Base-by-base conservation (phyloP, 2,113 vertebrate genomes). In the Corydoras maculifer region DNA sequence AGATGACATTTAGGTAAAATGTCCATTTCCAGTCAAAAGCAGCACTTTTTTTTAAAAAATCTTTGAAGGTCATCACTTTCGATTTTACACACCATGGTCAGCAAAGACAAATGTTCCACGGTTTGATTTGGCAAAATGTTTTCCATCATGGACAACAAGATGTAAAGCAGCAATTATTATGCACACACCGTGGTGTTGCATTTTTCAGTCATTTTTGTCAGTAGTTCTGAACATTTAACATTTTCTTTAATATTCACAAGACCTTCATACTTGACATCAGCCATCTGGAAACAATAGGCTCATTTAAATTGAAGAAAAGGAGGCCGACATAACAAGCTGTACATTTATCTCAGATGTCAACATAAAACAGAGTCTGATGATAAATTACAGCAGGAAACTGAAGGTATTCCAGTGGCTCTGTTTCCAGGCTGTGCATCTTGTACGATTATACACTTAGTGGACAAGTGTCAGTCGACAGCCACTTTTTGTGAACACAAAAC, bases 211-310 rank as follows among this genome's bases (percentile, higher is more conserved):
- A n/a, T 57, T 57, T n/a, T n/a, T n/a, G 14, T 57, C 54, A 57
- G 54, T 57, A 57, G 54, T 57, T 57, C n/a, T n/a, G n/a, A 57
- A 57, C n/a, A 57, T 57, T 57, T 13, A 13, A 57, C 54, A 15
- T 87, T 65, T 70, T 78, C 87, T 78, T 84, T 86, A 76, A 67
- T 78, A 79, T 69, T 80, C 81, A 81, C 84, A 85, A 78, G 79
- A 83, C 85, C 86, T 82, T 87, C 83, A 83, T 80, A 81, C 74
- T 71, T 82, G 71, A 83, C 72, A 69, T 82, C 77, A 66, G 72
- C 29, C 62, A 75, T 70, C 82, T 84, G 78, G 31, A 66, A 82
- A 32, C 62, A 43, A 75, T 75, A 82, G 79, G 79, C 78, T 83
- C 85, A 84, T 86, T 83, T 82, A 80, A 75, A 81, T 65, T 67